phyloP scores from a whole-genome alignment of 2,113 vertebrate species.

The Macquaria ambigua region DNA sequence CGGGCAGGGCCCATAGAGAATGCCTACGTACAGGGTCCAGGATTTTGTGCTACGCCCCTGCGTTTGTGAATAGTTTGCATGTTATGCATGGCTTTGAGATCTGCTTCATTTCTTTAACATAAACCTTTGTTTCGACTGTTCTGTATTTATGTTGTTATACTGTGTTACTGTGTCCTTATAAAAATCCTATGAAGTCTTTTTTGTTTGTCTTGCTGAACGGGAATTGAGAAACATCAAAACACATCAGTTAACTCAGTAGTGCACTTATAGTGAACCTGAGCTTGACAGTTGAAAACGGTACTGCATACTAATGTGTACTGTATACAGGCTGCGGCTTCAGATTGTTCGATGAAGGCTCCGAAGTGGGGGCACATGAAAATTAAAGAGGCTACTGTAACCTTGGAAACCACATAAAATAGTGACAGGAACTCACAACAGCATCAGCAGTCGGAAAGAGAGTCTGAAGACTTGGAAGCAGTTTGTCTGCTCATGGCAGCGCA shows the following conservation, averaged over 20 bases:
- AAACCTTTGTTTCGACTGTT: conserved; percentile 22
- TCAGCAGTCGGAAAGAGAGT: conserved; percentile 29
- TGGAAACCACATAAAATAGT: conserved; percentile 23
- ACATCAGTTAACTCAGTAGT: neutral
- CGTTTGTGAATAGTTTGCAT: conserved; percentile 57
- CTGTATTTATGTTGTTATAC: conserved; percentile 11
- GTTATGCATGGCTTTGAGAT: conserved; percentile 69
- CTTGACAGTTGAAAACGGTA: neutral
- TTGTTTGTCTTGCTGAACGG: neutral
- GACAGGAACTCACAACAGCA: conserved; percentile 10
- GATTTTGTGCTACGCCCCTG: too few species aligned
- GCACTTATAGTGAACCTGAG: neutral
- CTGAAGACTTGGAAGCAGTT: conserved; percentile 20
- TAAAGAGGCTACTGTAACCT: neutral
- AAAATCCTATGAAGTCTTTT: neutral
- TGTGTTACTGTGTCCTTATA: conserved; percentile 1
- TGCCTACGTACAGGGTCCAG: too few species aligned
- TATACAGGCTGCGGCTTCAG: neutral
- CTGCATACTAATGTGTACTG: conserved; percentile 3
- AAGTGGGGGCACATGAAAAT: neutral
- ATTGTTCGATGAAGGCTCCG: neutral
- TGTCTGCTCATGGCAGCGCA: conserved; percentile 16
- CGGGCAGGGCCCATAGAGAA: too few species aligned
- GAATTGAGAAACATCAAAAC: conserved; percentile 22
- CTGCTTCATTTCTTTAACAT: conserved; percentile 31